Conservation (phyloP, 2,888 invertebrate species). For the Tenthredo amoena region DNA sequence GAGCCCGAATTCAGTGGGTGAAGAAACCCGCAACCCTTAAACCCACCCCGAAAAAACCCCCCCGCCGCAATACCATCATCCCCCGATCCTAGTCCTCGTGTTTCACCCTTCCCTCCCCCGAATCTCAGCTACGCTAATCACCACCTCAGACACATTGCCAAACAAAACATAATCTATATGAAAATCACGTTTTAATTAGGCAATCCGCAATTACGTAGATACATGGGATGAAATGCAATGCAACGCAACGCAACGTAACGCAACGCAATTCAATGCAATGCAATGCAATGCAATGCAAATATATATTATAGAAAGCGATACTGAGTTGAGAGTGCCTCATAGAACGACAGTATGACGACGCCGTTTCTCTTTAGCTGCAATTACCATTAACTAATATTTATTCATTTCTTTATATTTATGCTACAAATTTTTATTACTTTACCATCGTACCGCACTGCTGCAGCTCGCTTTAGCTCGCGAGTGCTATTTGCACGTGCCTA, state of each 20-base stretch:
- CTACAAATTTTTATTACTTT: slow-evolving; percentile 1
- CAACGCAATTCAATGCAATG: not conserved
- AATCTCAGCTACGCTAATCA: slow-evolving; percentile 73
- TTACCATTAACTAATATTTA: not conserved
- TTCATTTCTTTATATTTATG: not conserved
- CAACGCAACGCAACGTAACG: not conserved
- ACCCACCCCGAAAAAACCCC: slow-evolving; percentile 58
- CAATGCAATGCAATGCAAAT: not conserved
- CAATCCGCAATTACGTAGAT: not conserved
- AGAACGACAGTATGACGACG: not conserved
- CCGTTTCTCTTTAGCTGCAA: slow-evolving; percentile 8
- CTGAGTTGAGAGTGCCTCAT: not conserved
- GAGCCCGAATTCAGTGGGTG: slow-evolving; percentile 56
- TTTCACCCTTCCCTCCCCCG: slow-evolving; percentile 76
- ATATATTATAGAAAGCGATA: not conserved
- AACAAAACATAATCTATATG: slow-evolving; percentile 63
- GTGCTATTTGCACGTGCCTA: slow-evolving; percentile 48
- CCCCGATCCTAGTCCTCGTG: slow-evolving; percentile 73
- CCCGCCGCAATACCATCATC: slow-evolving; percentile 58
- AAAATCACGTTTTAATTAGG: not conserved
- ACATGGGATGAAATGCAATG: not conserved
- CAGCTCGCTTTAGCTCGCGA: slow-evolving; percentile 29
- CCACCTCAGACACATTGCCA: slow-evolving; percentile 66
- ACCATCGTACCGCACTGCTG: slow-evolving; percentile 16
- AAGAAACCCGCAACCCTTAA: slow-evolving; percentile 54